Conservation (phyloP, 2,113 vertebrate species). For the Craseonycteris thonglongyai region DNA sequence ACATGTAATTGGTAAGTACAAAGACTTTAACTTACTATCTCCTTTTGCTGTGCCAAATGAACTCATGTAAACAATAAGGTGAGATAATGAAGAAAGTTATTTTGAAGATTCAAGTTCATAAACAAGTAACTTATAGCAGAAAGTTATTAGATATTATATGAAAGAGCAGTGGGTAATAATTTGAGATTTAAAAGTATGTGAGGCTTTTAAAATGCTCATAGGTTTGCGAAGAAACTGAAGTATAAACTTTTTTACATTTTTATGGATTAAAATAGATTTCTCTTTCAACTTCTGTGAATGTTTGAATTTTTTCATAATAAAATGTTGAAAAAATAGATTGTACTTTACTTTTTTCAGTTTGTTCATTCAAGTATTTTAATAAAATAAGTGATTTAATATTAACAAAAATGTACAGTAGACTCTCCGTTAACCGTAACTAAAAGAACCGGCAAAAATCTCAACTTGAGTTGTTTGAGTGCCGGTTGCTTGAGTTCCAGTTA, state of each 20-base stretch:
- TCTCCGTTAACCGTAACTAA: too few relatives aligned
- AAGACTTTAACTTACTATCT: background rate
- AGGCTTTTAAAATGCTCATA: background rate
- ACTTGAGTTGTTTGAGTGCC: too few relatives aligned
- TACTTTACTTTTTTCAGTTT: background rate
- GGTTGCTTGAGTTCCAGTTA: too few relatives aligned
- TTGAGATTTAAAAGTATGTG: background rate
- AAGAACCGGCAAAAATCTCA: too few relatives aligned
- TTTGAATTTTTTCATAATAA: background rate
- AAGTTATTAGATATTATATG: background rate
- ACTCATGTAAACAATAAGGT: background rate
- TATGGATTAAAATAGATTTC: slow-evolving; percentile 10
- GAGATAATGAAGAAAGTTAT: background rate
- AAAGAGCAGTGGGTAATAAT: background rate
- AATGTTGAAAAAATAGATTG: background rate
- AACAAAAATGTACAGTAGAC: background rate
- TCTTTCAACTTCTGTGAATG: background rate
- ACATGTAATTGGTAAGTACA: background rate
- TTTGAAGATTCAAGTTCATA: background rate
- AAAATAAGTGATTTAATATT: background rate
- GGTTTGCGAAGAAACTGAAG: background rate
- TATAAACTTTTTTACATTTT: background rate
- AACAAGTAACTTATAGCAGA: background rate
- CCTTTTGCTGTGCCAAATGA: background rate
- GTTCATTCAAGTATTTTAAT: background rate